Conservation (phyloP, 2,888 invertebrate genomes). For the Sussaba pulchella region DNA sequence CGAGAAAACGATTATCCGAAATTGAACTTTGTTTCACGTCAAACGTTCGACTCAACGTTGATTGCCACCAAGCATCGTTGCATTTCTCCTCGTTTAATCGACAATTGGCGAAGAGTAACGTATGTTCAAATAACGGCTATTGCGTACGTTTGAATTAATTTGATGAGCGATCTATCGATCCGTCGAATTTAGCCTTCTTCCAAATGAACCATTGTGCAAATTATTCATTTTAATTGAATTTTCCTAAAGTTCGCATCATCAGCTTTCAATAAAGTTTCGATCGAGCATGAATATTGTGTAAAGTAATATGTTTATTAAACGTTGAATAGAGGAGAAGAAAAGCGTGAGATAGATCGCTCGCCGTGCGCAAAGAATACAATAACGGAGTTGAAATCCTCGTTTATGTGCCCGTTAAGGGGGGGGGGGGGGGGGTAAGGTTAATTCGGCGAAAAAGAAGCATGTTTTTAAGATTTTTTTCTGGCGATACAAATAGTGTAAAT, state of each 20-base stretch:
- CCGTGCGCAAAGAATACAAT: not conserved
- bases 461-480: no score
- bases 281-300: not conserved
- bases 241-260: no score
- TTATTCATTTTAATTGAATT: not conserved
- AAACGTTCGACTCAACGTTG: slow-evolving; percentile 45
- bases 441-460: no score
- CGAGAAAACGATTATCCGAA: slow-evolving; percentile 57
- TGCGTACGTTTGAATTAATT: slow-evolving; percentile 21
- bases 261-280: not conserved
- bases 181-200: no score
- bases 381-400: no score
- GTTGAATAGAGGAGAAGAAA: slow-evolving; percentile 10
- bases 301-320: not conserved
- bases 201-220: slow-evolving; percentile 1
- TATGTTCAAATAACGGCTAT: slow-evolving; percentile 41
- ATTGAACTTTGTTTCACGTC: slow-evolving; percentile 68
- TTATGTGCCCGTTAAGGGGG: no score
- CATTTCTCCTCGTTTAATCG: slow-evolving; percentile 70
- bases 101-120: slow-evolving; percentile 64
- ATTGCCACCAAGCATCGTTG: slow-evolving; percentile 59
- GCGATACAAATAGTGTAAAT: no score
- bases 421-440: no score
- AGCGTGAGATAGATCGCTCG: slow-evolving; percentile 46
- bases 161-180: slow-evolving; percentile 55